These are phyloP conservation scores for Pseudorectes ferrugineus DNA, from an alignment of 2,113 vertebrate species.

Conservation along the genomic window DNA sequence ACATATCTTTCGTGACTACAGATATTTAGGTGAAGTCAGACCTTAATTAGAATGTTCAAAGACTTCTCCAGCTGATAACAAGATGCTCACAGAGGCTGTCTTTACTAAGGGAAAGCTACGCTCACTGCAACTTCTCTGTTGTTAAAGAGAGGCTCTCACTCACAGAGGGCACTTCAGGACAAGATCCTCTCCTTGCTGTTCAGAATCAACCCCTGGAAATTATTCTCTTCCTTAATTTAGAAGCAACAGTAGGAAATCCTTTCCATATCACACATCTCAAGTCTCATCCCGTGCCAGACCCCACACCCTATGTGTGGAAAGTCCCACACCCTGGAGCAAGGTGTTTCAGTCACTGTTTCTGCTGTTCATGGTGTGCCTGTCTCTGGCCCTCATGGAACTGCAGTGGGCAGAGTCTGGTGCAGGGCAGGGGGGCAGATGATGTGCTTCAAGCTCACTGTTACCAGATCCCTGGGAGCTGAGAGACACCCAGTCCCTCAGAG, in stretches of 20 bases:
- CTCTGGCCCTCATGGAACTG: background rate
- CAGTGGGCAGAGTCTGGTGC: background rate
- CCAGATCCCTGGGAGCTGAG: background rate
- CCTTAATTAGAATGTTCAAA: background rate
- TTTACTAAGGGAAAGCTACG: background rate
- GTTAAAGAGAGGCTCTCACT: background rate
- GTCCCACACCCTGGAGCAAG: background rate
- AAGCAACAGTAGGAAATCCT: background rate
- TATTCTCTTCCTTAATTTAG: background rate
- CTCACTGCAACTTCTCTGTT: background rate
- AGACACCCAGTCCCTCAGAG: accelerated
- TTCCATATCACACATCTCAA: background rate
- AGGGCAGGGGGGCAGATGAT: background rate
- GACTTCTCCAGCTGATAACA: background rate
- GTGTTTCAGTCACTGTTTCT: background rate
- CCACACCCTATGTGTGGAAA: accelerated
- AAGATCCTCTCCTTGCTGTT: background rate
- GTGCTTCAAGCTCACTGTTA: background rate
- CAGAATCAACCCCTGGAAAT: background rate
- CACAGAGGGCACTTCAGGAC: background rate
- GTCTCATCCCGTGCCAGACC: background rate
- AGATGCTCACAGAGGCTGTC: background rate
- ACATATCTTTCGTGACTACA: background rate
- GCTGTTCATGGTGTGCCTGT: accelerated
- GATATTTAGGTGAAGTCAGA: background rate